Percentiles rank a stretch among this genome's conserved stretches.
These are phyloP conservation scores for Belgica antarctica DNA, from an alignment of 2,888 invertebrate genomes.

Conservation along the genomic window DNA sequence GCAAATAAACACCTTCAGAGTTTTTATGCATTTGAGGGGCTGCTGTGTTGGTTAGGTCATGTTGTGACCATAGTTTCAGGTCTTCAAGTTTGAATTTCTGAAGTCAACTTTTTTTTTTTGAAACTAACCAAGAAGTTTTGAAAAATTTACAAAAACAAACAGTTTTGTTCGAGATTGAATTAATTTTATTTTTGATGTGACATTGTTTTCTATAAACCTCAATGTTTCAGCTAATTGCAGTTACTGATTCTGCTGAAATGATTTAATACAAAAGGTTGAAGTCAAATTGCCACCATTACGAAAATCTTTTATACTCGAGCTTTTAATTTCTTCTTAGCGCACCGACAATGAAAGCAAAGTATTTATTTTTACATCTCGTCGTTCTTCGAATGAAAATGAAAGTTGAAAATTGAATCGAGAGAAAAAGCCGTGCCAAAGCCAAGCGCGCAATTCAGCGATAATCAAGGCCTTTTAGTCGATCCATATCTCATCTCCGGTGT, in stretches of 20 bases:
- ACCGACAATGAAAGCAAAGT: too few relatives aligned
- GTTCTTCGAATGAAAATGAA: constrained; percentile 13
- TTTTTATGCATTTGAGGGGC: too few relatives aligned
- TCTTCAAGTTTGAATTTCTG: too few relatives aligned
- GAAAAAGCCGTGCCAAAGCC: neutral
- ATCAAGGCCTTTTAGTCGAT: neutral
- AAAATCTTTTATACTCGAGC: neutral
- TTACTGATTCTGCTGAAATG: neutral
- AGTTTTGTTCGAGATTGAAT: too few relatives aligned
- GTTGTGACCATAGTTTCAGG: too few relatives aligned
- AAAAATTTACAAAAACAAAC: too few relatives aligned
- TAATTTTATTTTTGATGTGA: too few relatives aligned
- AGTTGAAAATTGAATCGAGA: constrained; percentile 16
- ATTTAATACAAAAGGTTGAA: neutral
- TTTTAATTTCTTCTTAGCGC: constrained; percentile 1
- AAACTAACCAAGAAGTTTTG: too few relatives aligned
- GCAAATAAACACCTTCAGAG: constrained; percentile 4
- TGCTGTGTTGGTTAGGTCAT: too few relatives aligned
- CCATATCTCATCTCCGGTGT: neutral
- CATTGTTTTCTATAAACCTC: too few relatives aligned
- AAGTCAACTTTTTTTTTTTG: too few relatives aligned
- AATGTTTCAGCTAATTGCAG: neutral
- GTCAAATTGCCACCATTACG: neutral
- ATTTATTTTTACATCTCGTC: too few relatives aligned
- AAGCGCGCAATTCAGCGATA: neutral